A percentile compares a stretch with the other conserved stretches of the same genome.
phyloP scores from a whole-genome alignment of 2,113 vertebrate species.

The Lethenteron camtschaticum region DNA sequence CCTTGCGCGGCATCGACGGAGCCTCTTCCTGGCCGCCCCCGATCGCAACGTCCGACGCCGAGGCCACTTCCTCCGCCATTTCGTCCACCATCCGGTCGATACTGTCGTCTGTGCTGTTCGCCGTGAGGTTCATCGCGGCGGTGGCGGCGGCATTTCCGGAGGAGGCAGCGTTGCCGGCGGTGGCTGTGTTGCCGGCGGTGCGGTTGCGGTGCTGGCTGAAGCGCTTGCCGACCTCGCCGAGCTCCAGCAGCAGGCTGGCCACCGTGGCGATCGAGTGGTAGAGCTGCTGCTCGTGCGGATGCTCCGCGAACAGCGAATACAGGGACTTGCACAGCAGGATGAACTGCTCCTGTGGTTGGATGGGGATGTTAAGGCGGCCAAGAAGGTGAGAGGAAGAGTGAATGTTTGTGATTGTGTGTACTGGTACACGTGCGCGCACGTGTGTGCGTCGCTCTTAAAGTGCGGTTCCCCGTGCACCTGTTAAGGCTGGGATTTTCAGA shows the following conservation, averaged over 20 bases:
- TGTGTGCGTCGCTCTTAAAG: not conserved
- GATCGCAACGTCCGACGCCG: not conserved
- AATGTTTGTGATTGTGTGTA: not conserved
- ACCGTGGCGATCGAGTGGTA: slow-evolving; percentile 91
- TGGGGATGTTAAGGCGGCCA: not conserved
- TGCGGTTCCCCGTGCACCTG: too few relatives aligned
- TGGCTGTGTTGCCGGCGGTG: slow-evolving; percentile 20
- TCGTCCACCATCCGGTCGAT: not conserved
- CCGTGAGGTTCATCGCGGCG: too few relatives aligned
- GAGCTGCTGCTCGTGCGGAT: slow-evolving; percentile 52
- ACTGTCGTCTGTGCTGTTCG: not conserved
- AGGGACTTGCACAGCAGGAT: slow-evolving; percentile 91
- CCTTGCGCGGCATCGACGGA: not conserved
- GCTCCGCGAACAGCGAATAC: slow-evolving; percentile 94
- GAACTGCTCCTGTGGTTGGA: slow-evolving; percentile 54
- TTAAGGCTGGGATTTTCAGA: too few relatives aligned
- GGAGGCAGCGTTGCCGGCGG: too few relatives aligned
- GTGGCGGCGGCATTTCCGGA: too few relatives aligned
- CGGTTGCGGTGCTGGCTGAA: slow-evolving; percentile 33
- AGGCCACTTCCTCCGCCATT: not conserved
- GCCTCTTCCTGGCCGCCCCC: not conserved
- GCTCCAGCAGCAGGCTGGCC: slow-evolving; percentile 65
- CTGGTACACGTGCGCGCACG: not conserved
- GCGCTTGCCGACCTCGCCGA: slow-evolving; percentile 82
- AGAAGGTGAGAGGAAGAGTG: not conserved